These are phyloP conservation scores for Mixornis gularis DNA, from an alignment of 2,113 vertebrate genomes.

Conservation along the genomic window DNA sequence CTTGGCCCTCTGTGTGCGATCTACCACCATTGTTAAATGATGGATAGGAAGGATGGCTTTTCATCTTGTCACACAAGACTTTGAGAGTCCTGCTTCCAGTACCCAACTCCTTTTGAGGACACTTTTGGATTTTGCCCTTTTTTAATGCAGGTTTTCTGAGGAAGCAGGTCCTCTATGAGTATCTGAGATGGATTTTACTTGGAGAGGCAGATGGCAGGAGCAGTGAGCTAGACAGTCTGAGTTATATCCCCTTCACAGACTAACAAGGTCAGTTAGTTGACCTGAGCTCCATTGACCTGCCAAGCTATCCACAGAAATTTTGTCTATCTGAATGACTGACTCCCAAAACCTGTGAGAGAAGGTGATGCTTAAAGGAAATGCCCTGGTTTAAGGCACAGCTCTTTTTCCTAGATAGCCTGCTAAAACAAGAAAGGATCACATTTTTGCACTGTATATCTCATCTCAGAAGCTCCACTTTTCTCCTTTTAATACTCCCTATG, in stretches of 20 bases:
- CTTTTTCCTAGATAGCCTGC: background rate
- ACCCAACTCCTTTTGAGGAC: background rate
- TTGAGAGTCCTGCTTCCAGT: background rate
- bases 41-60: background rate
- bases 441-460: background rate
- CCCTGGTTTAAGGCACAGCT: background rate
- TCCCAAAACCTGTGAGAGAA: background rate
- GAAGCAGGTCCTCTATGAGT: background rate
- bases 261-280: background rate
- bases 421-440: background rate
- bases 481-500: background rate
- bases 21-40: background rate
- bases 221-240: background rate
- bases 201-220: background rate
- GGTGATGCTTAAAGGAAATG: background rate
- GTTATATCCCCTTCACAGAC: background rate
- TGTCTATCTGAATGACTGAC: background rate
- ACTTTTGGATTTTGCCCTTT: background rate
- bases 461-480: background rate
- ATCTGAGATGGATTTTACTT: background rate
- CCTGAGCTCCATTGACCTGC: background rate
- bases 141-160: background rate
- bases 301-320: background rate
- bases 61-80: background rate
- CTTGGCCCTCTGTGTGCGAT: background rate